Conservation (phyloP, 2,888 invertebrate genomes). For the Drosophila peninsularis region DNA sequence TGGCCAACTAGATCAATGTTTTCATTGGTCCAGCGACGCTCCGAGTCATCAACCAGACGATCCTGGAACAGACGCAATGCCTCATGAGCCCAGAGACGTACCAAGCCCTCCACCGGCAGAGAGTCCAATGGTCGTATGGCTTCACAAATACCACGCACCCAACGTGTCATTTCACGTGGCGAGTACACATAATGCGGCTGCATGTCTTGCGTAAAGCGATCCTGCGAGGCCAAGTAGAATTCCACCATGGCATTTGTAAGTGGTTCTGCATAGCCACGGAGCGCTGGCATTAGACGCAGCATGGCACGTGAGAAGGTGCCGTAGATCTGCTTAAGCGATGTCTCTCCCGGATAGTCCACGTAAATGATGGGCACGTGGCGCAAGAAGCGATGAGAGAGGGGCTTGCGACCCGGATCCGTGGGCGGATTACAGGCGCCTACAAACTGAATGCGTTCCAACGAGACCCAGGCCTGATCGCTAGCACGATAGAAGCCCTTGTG, state of each 20-base stretch:
- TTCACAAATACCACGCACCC: constrained; percentile 99
- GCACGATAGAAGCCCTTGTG: constrained; percentile 96
- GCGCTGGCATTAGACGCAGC: constrained; percentile 95
- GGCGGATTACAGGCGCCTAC: constrained; percentile 99
- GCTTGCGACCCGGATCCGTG: constrained; percentile 99
- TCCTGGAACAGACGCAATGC: constrained; percentile 98
- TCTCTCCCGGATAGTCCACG: constrained; percentile 99
- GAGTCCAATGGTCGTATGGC: constrained; percentile 98
- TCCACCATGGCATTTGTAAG: constrained; percentile 99
- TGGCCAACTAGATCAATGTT: constrained; percentile 96
- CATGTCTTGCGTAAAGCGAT: constrained; percentile 99
- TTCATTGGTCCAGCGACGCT: constrained; percentile 99
- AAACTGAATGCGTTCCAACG: constrained; percentile 98
- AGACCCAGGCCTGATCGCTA: constrained; percentile 98
- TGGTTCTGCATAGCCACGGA: constrained; percentile 97
- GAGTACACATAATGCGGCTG: constrained; percentile 99
- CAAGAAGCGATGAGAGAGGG: constrained; percentile 93
- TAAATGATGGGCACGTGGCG: constrained; percentile 99
- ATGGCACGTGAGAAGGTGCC: constrained; percentile 99
- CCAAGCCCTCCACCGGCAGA: constrained; percentile 95
- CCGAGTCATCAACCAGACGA: constrained; percentile 96
- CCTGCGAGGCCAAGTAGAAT: constrained; percentile 98
- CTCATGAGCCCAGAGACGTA: constrained; percentile 99
- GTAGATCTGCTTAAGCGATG: constrained; percentile 98
- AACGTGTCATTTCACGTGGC: constrained; percentile 99